Evolutionary conservation across 2,797 vertebrate genomes (phyloP).

Genomic region (Oryzias sinensis): DNA sequence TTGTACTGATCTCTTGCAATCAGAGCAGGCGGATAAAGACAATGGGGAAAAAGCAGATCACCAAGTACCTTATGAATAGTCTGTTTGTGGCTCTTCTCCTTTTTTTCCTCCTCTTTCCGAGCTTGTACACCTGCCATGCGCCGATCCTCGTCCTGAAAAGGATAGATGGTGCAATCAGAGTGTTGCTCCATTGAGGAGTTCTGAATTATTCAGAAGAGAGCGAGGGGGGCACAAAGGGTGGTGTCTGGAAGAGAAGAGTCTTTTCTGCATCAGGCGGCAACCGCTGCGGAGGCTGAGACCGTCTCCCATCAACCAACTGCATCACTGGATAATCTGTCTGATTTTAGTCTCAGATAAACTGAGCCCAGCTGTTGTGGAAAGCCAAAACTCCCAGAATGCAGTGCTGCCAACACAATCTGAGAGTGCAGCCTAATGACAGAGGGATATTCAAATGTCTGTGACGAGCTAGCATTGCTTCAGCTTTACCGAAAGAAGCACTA

Average conservation of each 20-base stretch:
- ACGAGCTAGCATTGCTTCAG: conserved; percentile 14
- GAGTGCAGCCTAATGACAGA: conserved; percentile 40
- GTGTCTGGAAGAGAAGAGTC: conserved; percentile 20
- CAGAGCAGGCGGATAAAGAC: conserved; percentile 27
- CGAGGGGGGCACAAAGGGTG: conserved; percentile 42
- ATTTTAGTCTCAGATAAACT: conserved; percentile 61
- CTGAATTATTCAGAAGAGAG: conserved; percentile 55
- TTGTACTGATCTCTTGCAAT: neutral
- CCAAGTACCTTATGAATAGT: conserved; percentile 89
- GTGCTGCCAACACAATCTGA: conserved; percentile 59
- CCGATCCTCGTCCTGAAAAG: conserved; percentile 94
- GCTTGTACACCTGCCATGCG: conserved; percentile 90
- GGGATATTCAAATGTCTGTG: conserved; percentile 44
- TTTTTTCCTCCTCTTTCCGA: conserved; percentile 97
- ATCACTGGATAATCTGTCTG: conserved; percentile 71
- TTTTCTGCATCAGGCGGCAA: conserved; percentile 26
- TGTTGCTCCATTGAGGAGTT: conserved; percentile 57
- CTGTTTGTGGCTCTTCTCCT: conserved; percentile 92
- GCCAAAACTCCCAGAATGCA: conserved; percentile 75
- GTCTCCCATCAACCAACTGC: conserved; percentile 47
- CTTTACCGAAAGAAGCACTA: conserved; percentile 37
- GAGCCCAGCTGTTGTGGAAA: conserved; percentile 70
- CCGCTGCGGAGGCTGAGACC: conserved; percentile 37
- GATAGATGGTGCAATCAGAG: conserved; percentile 57
- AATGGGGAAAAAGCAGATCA: conserved; percentile 11